Percentiles rank a stretch among this genome's conserved stretches.
These are phyloP conservation scores for Dendrocincla tyrannina DNA, from an alignment of 2,797 vertebrate genomes.

Conservation along the genomic window DNA sequence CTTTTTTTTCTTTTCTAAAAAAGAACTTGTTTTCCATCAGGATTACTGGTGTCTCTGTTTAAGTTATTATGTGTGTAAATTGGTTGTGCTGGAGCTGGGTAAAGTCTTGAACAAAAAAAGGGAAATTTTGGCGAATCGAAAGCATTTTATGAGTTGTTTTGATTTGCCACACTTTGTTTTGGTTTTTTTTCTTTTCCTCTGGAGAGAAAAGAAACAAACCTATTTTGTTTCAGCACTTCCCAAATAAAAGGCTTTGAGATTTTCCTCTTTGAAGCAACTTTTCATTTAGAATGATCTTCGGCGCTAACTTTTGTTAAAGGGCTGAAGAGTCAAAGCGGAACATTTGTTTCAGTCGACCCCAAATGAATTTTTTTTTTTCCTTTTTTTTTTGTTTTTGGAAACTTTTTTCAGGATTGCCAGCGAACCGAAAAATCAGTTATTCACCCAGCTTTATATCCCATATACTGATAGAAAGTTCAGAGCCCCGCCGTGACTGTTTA, in stretches of 20 bases:
- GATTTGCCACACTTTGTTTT: not conserved
- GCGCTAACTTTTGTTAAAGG: not conserved
- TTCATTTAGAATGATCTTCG: not conserved
- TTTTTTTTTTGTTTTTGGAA: not conserved
- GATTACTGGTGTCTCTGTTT: not conserved
- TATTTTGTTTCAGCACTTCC: not conserved
- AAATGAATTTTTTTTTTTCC: not conserved
- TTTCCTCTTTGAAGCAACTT: not conserved
- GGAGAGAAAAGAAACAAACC: not conserved
- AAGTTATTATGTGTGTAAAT: not conserved
- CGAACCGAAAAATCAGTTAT: constrained; percentile 43
- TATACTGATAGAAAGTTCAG: not conserved
- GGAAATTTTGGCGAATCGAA: not conserved
- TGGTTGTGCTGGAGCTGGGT: not conserved
- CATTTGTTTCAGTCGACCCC: not conserved
- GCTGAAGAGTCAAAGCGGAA: not conserved
- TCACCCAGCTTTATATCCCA: constrained; percentile 21
- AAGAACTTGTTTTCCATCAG: not conserved
- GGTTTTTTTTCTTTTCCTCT: not conserved
- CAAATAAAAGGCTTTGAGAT: not conserved
- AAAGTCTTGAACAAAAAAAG: not conserved
- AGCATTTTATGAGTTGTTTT: not conserved
- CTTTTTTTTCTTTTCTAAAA: not conserved
- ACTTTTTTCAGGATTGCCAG: constrained; percentile 23
- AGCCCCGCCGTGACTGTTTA: not conserved